Base-by-base conservation (phyloP, 2,797 vertebrate genomes). In the Odontamblyopus rebecca region DNA sequence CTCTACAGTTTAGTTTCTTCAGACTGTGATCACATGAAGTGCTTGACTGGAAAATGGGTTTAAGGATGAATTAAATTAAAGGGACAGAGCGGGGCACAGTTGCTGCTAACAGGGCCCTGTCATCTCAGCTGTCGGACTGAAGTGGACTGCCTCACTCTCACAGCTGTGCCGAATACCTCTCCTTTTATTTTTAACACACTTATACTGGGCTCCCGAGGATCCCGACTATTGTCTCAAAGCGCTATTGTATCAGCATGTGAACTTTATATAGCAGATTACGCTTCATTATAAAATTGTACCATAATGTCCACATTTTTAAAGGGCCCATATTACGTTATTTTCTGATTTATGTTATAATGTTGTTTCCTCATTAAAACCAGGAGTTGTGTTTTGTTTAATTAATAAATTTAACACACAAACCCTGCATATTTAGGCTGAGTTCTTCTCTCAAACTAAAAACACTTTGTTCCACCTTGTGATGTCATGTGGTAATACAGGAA, bases 111-210 rank as follows among this genome's bases (percentile, higher is more conserved):
- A 70, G 79, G 65, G 74, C 71, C 88, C 76, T 90, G 92, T 93
- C 93, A 90, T 93, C 90, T 96, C 95, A 96, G 95, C 96, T 97
- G 95, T 94, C 93, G 91, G 75, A 93, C 93, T 95, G 93, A 92
- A 86, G 82, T 56, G 68, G 91, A 87, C 93, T 92, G 93, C 91
- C 90, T 88, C 87, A 82, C 86, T 92, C 92, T 87, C 91, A 93
- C 95, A 96, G 93, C 95, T 96, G 95, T 93, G 93, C 81, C 61
- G 84, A 91, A 92, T 93, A 86, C 93, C 90, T 90, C 84, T 84
- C 70, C 67, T 83, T 89, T 91, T 95, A 93, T 95, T 96, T 96
- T 95, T 94, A 94, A 91, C 92, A 88, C 50, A 77, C 85, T 82
- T 91, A 85, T 87, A 88, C 87, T 84, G 81, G 87, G 68, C 78